Evolutionary conservation across 1,140 invertebrate species (phyloP), one percentile per base, ranked within the genome.

Genomic region (Telenomus remus): DNA sequence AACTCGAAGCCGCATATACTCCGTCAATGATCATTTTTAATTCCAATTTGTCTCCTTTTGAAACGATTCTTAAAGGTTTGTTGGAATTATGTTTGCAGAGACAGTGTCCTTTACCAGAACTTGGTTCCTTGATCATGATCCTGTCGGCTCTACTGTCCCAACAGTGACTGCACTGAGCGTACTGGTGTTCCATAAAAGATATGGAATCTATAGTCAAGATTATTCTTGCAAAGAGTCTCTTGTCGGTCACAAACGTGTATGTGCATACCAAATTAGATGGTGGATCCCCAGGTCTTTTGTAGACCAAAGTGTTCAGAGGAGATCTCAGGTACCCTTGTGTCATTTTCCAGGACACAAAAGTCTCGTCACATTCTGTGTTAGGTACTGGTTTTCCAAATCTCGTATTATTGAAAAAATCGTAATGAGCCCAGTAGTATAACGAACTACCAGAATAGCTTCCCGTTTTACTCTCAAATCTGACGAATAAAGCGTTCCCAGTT

Each of bases 341-440:
- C 47, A 90, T 87, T 69, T 92, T 92, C 93, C 94, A 96, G 0
- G 94, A 93, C 4, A 93, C 91, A 80, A 96, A 95, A 0, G 93
- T 91, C 83, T 96, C 95, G 79, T 97, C 95, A 84, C 95, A 97
- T 7, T 92, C 91, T 0, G 94, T 96, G 15, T 92, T 92, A 0
- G 90, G 89, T 0, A 96, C 92, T 0, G 94, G 92, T 56, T 94
- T 93, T 0, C 95, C 95, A 63, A 94, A 94, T 33, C 92, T 91
- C 0, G 94, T 96, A 63, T 95, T 95, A 82, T 96, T 96, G 86
- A 96, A 96, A 86, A 96, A 97, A 80, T 97, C 95, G 76, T 96
- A 97, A 83, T 96, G 95, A 0, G 95, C 95, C 95, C 95, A 96
- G 82, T 96, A 96, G 82, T 96, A 96, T 0, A 97, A 86, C 0